Evolutionary conservation across 1,140 invertebrate species (phyloP).

Genomic region (Drosophila nebulosa): DNA sequence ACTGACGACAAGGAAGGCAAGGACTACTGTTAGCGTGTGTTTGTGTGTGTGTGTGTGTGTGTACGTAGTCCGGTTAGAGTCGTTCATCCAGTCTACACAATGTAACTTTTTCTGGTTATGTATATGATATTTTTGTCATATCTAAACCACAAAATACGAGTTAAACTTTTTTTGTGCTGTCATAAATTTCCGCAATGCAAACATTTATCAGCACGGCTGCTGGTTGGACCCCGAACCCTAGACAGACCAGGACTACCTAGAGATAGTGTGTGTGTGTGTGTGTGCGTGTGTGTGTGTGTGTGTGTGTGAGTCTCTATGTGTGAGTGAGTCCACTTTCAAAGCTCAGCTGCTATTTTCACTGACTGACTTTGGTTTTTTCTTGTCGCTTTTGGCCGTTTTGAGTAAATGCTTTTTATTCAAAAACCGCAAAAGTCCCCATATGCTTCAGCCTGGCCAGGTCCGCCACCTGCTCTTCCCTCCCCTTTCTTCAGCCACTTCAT

Average conservation of each 20-base stretch:
- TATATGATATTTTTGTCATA: slow-evolving; percentile 69
- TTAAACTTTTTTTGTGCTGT: slow-evolving; percentile 71
- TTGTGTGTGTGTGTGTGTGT: not conserved
- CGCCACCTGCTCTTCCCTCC: not conserved
- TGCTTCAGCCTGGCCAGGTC: slow-evolving; percentile 14
- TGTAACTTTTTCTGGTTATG: slow-evolving; percentile 35
- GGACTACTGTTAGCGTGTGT: not conserved
- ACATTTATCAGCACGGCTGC: slow-evolving; percentile 65
- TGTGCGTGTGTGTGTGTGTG: not conserved
- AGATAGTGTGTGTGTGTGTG: not conserved
- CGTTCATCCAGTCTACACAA: slow-evolving; percentile 15
- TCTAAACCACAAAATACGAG: slow-evolving; percentile 69
- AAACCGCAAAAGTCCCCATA: slow-evolving; percentile 43
- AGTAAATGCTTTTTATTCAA: slow-evolving; percentile 63
- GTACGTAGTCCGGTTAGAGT: not conserved
- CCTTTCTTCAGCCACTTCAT: not conserved
- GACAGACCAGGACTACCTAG: slow-evolving; percentile 17
- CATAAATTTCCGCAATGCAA: slow-evolving; percentile 75
- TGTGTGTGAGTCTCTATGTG: not conserved
- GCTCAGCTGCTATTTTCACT: slow-evolving; percentile 40
- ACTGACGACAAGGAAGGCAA: not conserved
- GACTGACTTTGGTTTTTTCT: slow-evolving; percentile 41
- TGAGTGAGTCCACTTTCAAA: slow-evolving; percentile 11
- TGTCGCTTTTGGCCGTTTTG: slow-evolving; percentile 31
- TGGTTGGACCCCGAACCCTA: too few relatives aligned